Evolutionary conservation across 2,888 invertebrate species (phyloP), one percentile per base, ranked within the genome.

Genomic region (Zele albiditarsus): DNA sequence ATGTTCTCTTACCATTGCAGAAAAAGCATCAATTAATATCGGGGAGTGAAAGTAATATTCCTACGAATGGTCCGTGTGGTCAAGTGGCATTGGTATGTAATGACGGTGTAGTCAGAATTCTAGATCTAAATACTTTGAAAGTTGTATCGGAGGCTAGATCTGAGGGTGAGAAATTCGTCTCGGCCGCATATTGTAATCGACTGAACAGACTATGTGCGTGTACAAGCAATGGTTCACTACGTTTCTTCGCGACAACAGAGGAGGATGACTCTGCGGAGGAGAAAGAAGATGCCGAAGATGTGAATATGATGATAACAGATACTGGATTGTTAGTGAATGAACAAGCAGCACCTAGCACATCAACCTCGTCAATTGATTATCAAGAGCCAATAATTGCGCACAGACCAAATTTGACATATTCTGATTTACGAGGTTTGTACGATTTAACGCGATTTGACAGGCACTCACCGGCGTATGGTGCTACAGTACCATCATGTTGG

Each of bases 401-500:
- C 84, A 93, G 93, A 85, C 85, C 90, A 46, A 92, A 92, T 75
- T 85, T 94, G 46, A 90, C 91, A 0, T 87, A 91, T 62, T 87
- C 90, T n/a, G 94, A 94, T 84, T 89, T 96, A 80, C 92, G 93
- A 80, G 90, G 92, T 16, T 90, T 97, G 69, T 94, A 95, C 82
- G 92, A 93, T 57, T 89, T 97, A 73, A 96, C 95, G 2, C 93
- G 94, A 78, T 95, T 95, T 84, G 95, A 96, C 84, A 92, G 92
- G 78, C 89, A 93, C 74, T 92, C 92, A 81, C 92, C 92, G 0
- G 90, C 93, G 0, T 97, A 96, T 87, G 94, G 95, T 71, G 96
- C 97, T 0, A 97, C 96, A 20, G 96, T 97, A 3, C 97, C 97
- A 0, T 94, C 96, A 3, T 97, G 97, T 89, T 98, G 98, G 98